phyloP scores from a whole-genome alignment of 1,140 invertebrate genomes.

The Saxidomus purpurata region DNA sequence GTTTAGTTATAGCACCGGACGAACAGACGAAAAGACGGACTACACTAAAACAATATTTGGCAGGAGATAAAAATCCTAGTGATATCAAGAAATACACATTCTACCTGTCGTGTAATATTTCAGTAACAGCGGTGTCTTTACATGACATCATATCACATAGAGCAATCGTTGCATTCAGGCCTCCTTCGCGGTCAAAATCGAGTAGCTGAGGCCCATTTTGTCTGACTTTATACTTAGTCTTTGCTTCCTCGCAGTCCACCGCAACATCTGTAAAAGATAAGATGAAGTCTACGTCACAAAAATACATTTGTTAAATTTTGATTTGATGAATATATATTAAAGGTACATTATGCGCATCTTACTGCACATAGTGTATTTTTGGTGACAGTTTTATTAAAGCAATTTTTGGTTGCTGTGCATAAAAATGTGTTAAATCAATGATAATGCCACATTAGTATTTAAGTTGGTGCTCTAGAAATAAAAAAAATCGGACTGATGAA shows the following conservation, averaged over 20 bases:
- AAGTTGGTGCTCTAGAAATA: too few species aligned
- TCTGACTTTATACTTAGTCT: conserved; percentile 45
- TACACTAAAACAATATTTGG: too few species aligned
- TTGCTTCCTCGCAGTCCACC: conserved; percentile 63
- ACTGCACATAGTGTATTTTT: too few species aligned
- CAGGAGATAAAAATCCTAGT: too few species aligned
- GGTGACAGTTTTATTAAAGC: too few species aligned
- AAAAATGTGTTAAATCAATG: too few species aligned
- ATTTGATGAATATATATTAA: not conserved
- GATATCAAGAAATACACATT: too few species aligned
- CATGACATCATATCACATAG: conserved; percentile 69
- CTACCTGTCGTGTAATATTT: conserved; percentile 28
- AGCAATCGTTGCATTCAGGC: conserved; percentile 41
- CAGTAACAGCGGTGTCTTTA: conserved; percentile 56
- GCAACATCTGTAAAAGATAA: conserved; percentile 60
- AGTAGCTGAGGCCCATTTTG: conserved; percentile 51
- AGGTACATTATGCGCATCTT: not conserved
- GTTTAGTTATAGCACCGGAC: too few species aligned
- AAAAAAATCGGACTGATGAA: too few species aligned
- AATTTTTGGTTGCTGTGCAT: too few species aligned
- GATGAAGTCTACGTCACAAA: not conserved
- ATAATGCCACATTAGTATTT: too few species aligned
- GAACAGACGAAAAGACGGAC: too few species aligned
- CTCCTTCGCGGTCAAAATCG: conserved; percentile 66
- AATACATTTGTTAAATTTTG: not conserved